These are phyloP conservation scores for Paraescarpia echinospica DNA, from an alignment of 1,140 invertebrate genomes.

Conservation along the genomic window DNA sequence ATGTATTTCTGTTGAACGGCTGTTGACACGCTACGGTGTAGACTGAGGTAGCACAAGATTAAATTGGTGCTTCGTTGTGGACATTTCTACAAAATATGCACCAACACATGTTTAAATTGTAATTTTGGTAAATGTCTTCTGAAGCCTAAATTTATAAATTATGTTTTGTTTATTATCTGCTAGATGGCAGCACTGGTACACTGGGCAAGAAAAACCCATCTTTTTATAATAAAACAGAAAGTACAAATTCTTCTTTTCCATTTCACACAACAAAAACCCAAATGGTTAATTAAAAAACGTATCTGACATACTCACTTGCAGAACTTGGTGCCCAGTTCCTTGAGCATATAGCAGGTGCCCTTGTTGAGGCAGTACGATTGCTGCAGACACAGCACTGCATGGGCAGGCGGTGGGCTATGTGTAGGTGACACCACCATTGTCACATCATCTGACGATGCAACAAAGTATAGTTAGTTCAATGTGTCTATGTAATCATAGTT, in stretches of 20 bases:
- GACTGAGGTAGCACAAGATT: background rate
- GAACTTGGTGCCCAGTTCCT: background rate
- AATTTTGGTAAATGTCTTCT: background rate
- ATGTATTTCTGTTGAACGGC: background rate
- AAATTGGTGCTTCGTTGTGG: background rate
- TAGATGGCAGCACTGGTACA: background rate
- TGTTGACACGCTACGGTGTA: background rate
- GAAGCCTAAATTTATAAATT: background rate
- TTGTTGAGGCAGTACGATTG: background rate
- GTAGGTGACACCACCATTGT: background rate
- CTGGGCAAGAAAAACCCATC: background rate
- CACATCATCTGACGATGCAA: background rate
- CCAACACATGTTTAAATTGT: background rate
- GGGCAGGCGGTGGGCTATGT: background rate
- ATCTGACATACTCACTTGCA: background rate
- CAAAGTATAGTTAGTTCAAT: background rate
- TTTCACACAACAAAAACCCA: too few relatives aligned
- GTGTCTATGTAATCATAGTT: background rate
- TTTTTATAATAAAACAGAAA: too few relatives aligned
- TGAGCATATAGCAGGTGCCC: background rate
- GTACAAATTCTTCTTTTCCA: too few relatives aligned
- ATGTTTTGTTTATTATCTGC: background rate
- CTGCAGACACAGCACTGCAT: background rate
- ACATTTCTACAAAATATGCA: background rate
- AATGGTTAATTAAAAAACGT: background rate